These are phyloP conservation scores for Antennarius striatus DNA, from an alignment of 2,113 vertebrate species.

Conservation along the genomic window DNA sequence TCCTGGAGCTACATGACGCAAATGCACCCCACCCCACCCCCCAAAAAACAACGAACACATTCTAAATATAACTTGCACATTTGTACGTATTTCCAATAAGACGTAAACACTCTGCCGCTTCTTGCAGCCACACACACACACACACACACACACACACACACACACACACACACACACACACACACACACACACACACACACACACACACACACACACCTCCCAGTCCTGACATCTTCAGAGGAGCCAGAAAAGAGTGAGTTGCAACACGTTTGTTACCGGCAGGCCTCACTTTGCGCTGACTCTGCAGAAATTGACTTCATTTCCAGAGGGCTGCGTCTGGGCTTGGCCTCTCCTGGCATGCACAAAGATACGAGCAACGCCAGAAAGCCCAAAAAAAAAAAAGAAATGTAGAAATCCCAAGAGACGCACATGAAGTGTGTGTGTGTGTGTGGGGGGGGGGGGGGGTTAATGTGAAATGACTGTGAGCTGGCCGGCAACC, in stretches of 20 bases:
- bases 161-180: not conserved
- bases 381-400: constrained; percentile 50
- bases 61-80: not conserved
- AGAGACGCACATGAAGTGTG: constrained; percentile 43
- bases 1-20: constrained; percentile 47
- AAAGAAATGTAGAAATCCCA: constrained; percentile 24
- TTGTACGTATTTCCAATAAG: not conserved
- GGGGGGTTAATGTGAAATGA: constrained; percentile 20
- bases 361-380: constrained; percentile 39
- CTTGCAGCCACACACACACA: not conserved
- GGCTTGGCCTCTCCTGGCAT: constrained; percentile 52
- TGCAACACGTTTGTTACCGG: constrained; percentile 60
- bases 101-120: not conserved
- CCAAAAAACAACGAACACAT: constrained; percentile 9
- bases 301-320: constrained; percentile 40
- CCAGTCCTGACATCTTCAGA: constrained; percentile 22
- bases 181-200: not conserved
- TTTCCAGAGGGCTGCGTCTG: constrained; percentile 38
- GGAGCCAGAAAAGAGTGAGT: constrained; percentile 38
- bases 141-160: not conserved
- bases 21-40: not conserved
- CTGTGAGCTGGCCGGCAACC: constrained; percentile 23
- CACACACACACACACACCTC: not conserved
- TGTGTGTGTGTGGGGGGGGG: not conserved
- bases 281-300: constrained; percentile 56